Percentiles rank a stretch among this genome's conserved stretches.
Evolutionary conservation across 2,113 vertebrate species (phyloP).

Genomic region (Scalopus aquaticus): DNA sequence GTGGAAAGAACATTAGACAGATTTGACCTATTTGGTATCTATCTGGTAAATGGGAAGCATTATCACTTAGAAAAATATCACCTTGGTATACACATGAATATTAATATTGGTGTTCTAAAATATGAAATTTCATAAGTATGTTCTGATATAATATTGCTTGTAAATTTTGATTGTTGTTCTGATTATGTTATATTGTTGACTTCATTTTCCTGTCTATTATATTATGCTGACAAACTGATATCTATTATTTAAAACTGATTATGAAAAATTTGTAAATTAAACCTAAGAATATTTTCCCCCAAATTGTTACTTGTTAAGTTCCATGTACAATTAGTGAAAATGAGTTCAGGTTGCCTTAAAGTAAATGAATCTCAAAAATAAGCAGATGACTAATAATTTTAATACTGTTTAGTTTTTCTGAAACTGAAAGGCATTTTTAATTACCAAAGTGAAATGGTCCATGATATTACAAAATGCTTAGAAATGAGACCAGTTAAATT

Average conservation of each 20-base stretch:
- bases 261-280: not conserved
- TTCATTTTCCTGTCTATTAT: too few species aligned
- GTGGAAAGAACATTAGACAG: too few species aligned
- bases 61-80: too few species aligned
- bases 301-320: conserved; percentile 1
- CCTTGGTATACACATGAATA: too few species aligned
- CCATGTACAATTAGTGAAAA: not conserved
- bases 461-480: conserved; percentile 33
- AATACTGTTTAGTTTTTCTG: conserved; percentile 35
- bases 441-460: conserved; percentile 33
- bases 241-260: conserved; percentile 44
- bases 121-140: too few species aligned
- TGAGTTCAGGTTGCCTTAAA: not conserved
- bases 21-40: too few species aligned
- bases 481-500: not conserved
- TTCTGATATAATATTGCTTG: too few species aligned
- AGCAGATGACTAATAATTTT: conserved; percentile 36
- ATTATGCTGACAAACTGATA: not conserved
- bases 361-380: conserved; percentile 44
- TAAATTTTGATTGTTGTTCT: too few species aligned
- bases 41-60: too few species aligned
- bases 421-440: conserved; percentile 65
- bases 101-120: too few species aligned
- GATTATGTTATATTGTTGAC: too few species aligned
- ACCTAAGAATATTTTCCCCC: not conserved